Evolutionary conservation across 2,888 invertebrate genomes (phyloP), one percentile per base, ranked within the genome.

Genomic region (Ectobius pallidus): DNA sequence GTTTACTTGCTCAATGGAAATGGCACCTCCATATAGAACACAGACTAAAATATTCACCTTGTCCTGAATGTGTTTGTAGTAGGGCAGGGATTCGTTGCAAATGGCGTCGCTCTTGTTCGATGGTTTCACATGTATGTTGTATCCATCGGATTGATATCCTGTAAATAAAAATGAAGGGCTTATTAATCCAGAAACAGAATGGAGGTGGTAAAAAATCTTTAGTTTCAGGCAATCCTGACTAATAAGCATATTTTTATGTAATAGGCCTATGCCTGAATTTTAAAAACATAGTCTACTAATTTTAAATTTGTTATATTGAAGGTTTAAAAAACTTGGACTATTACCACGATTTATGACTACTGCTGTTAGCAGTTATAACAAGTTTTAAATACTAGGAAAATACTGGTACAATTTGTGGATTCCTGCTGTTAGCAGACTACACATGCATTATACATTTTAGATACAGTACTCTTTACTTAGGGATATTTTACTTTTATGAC

Each of bases 41-140:
- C n/a, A n/a, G n/a, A n/a, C n/a, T n/a, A n/a, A n/a, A 34, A 34
- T 22, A 55, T 30, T 58, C n/a, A 58, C 58, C 58, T 58, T 58
- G 7, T 58, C n/a, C n/a, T 30, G 3, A 30, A 58, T 58, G n/a
- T 58, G 58, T 30, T 58, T 58, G 30, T 58, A 58, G 32, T 58
- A 58, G 4, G 14, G 4, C 9, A 30, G 58, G 1, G n/a, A 34
- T 11, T 34, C 30, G 16, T 58, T 32, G 6, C 58, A 58, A 30
- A 6, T 30, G 0, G 1, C 30, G n/a, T 4, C 18, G n/a, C 3
- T 14, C 3, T 4, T 1, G 16, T 58, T 30, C n/a, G 11, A 14
- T 1, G 58, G 58, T 58, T 27, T n/a, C 58, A 58, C 58, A n/a
- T 58, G 58, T 7, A 58, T 25, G 16, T 58, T 58, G 7, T 58